Base-by-base conservation (phyloP, 2,888 invertebrate genomes). In the Agrotis segetum region DNA sequence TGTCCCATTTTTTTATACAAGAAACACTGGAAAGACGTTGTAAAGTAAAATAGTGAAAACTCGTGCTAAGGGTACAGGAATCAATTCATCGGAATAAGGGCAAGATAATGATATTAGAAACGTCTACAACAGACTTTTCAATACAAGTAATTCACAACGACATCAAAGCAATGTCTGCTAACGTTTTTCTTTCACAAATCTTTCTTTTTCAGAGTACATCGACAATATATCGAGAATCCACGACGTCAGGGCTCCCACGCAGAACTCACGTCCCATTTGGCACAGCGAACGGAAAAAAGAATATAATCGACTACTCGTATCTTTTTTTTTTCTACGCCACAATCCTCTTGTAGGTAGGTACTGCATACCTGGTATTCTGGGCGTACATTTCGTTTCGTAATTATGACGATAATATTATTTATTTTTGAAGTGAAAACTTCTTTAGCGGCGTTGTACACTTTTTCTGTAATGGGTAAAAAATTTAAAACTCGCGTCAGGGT, bases 241-340 rank as follows among this genome's bases (percentile, higher is more conserved):
- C 7, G 11, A 50, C 71, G 71, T 67, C 67, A 67, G 58, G n/a
- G 29, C 79, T 17, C 82, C 82, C 56, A 81, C 82, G 66, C 68
- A 3, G 13, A 11, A 0, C 21, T n/a, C 50, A 21, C 68, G 75
- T 61, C 66, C 82, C 75, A 74, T 74, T 81, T 81, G 81, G 81
- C 81, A 79, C 68, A 44, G 4, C 13, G 24, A 44, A 40, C 21
- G 21, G 46, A 56, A 71, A 80, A 40, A 40, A 69, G 40, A 29
- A 53, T 11, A 58, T 40, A 40, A 9, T 11, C 11, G 11, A 9
- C 40, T 40, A 40, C 9, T 40, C 29, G 16, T 13, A 19, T 67
- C 1, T 46, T 40, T 64, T 65, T 76, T 75, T 65, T 56, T 76
- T 34, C 17, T 63, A 44, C 81, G 50, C 64, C 47, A n/a, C 59